phyloP scores from a whole-genome alignment of 2,888 invertebrate genomes.

The Nycteola revayana region DNA sequence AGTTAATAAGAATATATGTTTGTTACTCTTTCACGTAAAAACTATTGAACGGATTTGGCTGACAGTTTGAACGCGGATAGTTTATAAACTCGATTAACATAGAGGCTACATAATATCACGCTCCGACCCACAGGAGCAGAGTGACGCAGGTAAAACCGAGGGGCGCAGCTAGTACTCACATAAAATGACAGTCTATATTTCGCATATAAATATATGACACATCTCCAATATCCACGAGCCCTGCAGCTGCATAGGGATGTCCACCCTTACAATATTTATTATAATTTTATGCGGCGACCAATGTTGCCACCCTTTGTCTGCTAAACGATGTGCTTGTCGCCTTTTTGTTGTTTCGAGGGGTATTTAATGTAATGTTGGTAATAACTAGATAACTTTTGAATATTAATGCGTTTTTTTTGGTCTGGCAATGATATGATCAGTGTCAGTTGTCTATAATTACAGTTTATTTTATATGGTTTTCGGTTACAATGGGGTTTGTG shows the following conservation, averaged over 20 bases:
- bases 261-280: conserved; percentile 69
- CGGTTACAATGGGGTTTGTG: conserved; percentile 27
- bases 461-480: conserved; percentile 31
- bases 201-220: too few relatives aligned
- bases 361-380: conserved; percentile 38
- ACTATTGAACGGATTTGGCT: too few relatives aligned
- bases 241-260: conserved; percentile 43
- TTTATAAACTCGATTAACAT: too few relatives aligned
- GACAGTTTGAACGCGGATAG: too few relatives aligned
- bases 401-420: conserved; percentile 66
- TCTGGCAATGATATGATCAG: conserved; percentile 62
- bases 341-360: conserved; percentile 63
- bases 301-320: conserved; percentile 61
- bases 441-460: conserved; percentile 72
- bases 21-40: too few relatives aligned
- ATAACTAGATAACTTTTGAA: conserved; percentile 49
- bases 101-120: too few relatives aligned
- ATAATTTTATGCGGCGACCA: conserved; percentile 78
- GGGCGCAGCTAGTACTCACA: too few relatives aligned
- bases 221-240: too few relatives aligned
- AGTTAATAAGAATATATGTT: too few relatives aligned
- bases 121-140: too few relatives aligned
- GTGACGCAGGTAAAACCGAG: too few relatives aligned
- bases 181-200: too few relatives aligned
- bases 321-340: conserved; percentile 71